Evolutionary conservation across 2,113 vertebrate species (phyloP), one percentile per base, ranked within the genome.

Genomic region (Casuarius casuarius): DNA sequence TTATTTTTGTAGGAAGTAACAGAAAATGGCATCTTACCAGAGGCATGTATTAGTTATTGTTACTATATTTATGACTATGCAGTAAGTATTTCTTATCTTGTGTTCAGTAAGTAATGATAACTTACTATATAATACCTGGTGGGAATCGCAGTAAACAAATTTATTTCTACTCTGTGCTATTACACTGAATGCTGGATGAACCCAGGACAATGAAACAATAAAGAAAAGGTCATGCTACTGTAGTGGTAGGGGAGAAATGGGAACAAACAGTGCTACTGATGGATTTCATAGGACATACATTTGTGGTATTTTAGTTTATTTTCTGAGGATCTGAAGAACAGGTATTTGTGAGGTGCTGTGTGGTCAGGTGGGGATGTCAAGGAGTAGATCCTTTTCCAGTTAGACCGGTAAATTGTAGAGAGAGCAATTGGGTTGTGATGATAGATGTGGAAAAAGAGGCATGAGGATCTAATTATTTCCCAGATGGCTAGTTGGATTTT

Each of bases 21-120:
- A 28, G n/a, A 59, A 59, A 83, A 79, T 10, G 3, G 3, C 38
- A 38, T 13, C 10, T 66, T 70, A 86, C 46, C 52, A 63, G 35
- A 84, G 49, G 42, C 28, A 17, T 4, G 1, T 29, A 11, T 5
- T 56, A 13, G 9, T 22, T 81, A 10, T 18, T 70, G 14, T 40
- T 48, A 35, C 7, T 68, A n/a, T 62, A 2, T 20, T 6, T 42
- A 13, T 38, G 28, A 31, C 25, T 65, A 1, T 0, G 2, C 20
- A 29, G 16, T 46, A 52, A 52, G 6, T 58, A 51, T 84, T 82
- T 74, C 52, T 40, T 33, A 31, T 10, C 19, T 83, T 70, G 7
- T 72, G 31, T 67, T 56, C 31, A 28, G 18, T 58, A 51, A 59
- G 29, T 49, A 56, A 10, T 15, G 56, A 51, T 58, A 78, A 89